These are phyloP conservation scores for Drosophila kambysellisi DNA, from an alignment of 2,888 invertebrate species.

Conservation along the genomic window DNA sequence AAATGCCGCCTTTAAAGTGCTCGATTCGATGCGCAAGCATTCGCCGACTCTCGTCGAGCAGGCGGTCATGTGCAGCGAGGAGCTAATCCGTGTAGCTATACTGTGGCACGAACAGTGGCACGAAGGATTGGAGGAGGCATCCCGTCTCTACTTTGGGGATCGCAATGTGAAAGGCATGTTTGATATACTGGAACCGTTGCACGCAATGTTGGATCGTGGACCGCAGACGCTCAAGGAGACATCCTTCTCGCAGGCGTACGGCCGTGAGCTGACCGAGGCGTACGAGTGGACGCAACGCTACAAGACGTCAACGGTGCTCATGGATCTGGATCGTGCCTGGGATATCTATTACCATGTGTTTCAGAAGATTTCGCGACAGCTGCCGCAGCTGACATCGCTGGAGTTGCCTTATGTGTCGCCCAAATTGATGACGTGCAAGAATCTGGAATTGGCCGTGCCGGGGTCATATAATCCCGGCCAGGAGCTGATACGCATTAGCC, in stretches of 20 bases:
- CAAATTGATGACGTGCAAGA: conserved; percentile 93
- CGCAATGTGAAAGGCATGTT: conserved; percentile 98
- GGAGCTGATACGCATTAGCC: conserved; percentile 94
- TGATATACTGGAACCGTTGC: conserved; percentile 96
- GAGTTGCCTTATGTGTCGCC: conserved; percentile 98
- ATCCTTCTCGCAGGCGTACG: conserved; percentile 98
- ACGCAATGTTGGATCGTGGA: conserved; percentile 96
- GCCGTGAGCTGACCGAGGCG: conserved; percentile 96
- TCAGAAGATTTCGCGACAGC: conserved; percentile 96
- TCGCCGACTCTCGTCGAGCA: conserved; percentile 96
- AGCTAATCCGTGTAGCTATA: conserved; percentile 98
- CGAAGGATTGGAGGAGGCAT: conserved; percentile 98
- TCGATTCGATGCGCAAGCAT: conserved; percentile 98
- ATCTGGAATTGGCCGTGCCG: conserved; percentile 98
- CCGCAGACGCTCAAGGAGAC: conserved; percentile 98
- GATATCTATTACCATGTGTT: conserved; percentile 99
- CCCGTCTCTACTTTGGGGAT: conserved; percentile 97
- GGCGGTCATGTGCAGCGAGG: conserved; percentile 98
- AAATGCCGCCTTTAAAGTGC: conserved; percentile 96
- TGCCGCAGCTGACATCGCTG: conserved; percentile 95
- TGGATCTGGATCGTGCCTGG: conserved; percentile 99
- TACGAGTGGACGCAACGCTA: conserved; percentile 98
- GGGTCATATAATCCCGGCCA: conserved; percentile 98
- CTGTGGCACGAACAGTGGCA: conserved; percentile 99
- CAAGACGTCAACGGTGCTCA: conserved; percentile 92